Evolutionary conservation across 2,797 vertebrate species (phyloP), one percentile per base, ranked within the genome.

Genomic region (Australoheros facetus): DNA sequence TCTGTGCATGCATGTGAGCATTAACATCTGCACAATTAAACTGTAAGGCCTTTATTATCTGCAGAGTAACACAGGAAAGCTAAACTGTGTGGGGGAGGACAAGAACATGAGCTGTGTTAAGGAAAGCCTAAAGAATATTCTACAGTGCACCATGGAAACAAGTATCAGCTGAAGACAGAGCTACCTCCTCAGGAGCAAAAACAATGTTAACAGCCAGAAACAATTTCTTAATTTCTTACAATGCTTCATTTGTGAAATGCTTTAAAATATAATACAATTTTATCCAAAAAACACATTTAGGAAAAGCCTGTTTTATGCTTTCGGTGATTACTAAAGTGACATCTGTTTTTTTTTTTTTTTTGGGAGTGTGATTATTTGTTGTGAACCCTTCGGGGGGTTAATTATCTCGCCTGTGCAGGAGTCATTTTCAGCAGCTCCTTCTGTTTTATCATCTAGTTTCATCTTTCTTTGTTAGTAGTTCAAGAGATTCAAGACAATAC

Each of bases 121-220:
- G 23, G 32, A 71, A 80, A 80, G 78, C 70, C 51, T 39, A 48
- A 76, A 64, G 69, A 80, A 82, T 54, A 58, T 75, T 77, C 51
- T 73, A 55, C 77, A 57, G 62, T 42, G 84, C 83, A 84, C 88
- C 85, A 91, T 91, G 87, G 87, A 84, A 92, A 90, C 86, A 66
- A 81, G 84, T 48, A 77, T 48, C 54, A 58, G 39, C 55, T 64
- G 62, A 79, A 75, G 71, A 82, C 71, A 48, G 59, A 69, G 76
- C 75, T 71, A 16, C 73, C 21, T 64, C 56, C 28, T 83, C n/a
- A n/a, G 60, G 34, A 59, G 51, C 34, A 73, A 85, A 77, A 71
- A 13, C 9, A 3, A 57, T 39, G 45, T 71, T 51, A 66, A 74
- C 56, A 75, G 60, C 17, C 23, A 71, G 28, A 58, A 45, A 56